Evolutionary conservation across 2,113 vertebrate species (phyloP), one percentile per base, ranked within the genome.

Genomic region (Cyprinus carpio): DNA sequence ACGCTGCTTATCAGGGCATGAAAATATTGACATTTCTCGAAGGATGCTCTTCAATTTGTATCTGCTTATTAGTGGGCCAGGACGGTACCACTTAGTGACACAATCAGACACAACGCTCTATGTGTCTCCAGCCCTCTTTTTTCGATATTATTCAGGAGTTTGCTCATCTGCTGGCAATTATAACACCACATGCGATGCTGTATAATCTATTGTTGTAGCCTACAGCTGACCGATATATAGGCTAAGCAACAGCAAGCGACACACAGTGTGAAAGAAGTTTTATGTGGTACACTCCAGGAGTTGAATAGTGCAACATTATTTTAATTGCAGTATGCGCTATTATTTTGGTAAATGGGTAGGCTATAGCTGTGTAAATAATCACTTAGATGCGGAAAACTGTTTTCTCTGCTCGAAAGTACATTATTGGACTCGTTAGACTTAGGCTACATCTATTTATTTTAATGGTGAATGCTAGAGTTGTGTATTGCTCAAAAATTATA

Each of bases 1-100:
- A 87, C 88, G 84, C 90, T 93, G 94, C 91, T 93, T 94, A 92
- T 83, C 93, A 82, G 94, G 90, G 95, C 95, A 91, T 94, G 94
- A 92, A 94, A 83, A 90, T 91, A 93, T 92, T 93, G 95, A 92
- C 94, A 95, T 96, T 95, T 95, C 94, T 95, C 95, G 93, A 93
- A 96, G 94, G 95, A 94, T 96, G 93, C 93, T 94, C 93, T 87
- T 91, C 89, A 34, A 88, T 91, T 89, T 91, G 81, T 81, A 90
- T 91, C 92, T 94, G 93, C 94, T 94, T 94, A 84, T 87, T 89
- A 49, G 88, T 90, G 93, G 91, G 94, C 93, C 93, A 94, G 94
- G 94, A 95, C 93, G 92, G 83, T 90, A 88, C 87, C 93, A 95
- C 92, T 95, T 94, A 88, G 77, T 83, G 90, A 88, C 94, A 90